These are phyloP conservation scores for Dicrostonyx torquatus DNA, from an alignment of 2,797 vertebrate species.

Conservation along the genomic window DNA sequence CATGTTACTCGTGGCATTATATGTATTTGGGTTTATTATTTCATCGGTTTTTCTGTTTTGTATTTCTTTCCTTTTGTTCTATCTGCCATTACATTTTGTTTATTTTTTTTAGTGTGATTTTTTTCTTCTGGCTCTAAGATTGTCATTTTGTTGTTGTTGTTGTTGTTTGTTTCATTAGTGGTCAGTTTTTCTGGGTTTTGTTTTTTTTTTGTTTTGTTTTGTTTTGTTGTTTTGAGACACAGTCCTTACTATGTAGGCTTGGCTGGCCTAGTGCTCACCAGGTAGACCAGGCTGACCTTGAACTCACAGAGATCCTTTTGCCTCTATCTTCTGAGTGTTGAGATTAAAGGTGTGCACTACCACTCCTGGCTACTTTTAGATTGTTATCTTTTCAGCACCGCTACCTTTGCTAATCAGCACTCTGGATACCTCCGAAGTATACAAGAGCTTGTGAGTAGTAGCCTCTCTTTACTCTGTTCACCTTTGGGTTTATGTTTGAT, in stretches of 20 bases:
- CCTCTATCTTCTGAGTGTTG: neutral
- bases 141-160: neutral
- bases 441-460: fast-evolving
- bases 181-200: neutral
- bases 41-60: neutral
- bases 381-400: too few species aligned
- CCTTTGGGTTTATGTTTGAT: neutral
- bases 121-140: neutral
- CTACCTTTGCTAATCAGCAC: neutral
- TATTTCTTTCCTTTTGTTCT: neutral
- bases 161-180: neutral
- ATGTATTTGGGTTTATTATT: neutral
- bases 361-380: neutral
- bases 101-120: neutral
- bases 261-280: neutral
- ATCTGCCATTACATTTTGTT: neutral
- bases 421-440: fast-evolving
- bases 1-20: neutral
- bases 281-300: neutral
- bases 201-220: neutral
- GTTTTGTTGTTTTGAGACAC: neutral
- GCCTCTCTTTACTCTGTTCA: too few species aligned
- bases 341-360: neutral
- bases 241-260: neutral
- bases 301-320: neutral